phyloP scores from a whole-genome alignment of 2,888 invertebrate genomes.

The Eupithecia centaureata region DNA sequence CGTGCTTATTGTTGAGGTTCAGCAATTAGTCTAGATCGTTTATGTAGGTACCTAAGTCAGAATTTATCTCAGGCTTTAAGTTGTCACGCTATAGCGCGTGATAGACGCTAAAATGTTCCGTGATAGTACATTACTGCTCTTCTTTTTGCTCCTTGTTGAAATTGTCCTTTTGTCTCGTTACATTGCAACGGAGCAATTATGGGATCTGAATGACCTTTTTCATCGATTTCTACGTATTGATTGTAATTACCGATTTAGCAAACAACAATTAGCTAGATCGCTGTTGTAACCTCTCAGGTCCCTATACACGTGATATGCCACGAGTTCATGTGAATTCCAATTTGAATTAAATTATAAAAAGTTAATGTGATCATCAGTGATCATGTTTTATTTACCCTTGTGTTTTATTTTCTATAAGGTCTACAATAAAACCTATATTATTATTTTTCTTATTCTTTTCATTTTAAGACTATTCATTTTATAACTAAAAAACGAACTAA shows the following conservation, averaged over 20 bases:
- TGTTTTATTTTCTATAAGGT: background rate
- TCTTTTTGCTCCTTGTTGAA: background rate
- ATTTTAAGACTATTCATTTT: too few species aligned
- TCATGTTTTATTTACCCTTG: conserved; percentile 15
- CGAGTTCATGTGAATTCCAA: conserved; percentile 25
- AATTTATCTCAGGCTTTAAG: background rate
- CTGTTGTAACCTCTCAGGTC: background rate
- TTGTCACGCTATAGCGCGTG: conserved; percentile 29
- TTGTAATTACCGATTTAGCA: conserved; percentile 32
- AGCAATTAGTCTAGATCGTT: background rate
- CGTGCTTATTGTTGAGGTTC: background rate
- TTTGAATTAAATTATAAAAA: conserved; percentile 5
- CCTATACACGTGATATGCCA: conserved; percentile 28
- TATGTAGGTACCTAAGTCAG: background rate
- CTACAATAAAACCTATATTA: background rate
- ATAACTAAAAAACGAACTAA: too few species aligned
- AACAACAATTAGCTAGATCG: background rate
- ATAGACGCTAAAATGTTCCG: conserved; percentile 7
- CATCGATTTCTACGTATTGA: background rate
- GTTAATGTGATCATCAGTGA: conserved; percentile 3
- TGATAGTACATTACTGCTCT: background rate
- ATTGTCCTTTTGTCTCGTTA: conserved; percentile 37
- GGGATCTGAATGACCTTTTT: background rate
- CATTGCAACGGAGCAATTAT: background rate
- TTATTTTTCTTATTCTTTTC: background rate